These are phyloP conservation scores for Notarius lentiginosus DNA, from an alignment of 2,113 vertebrate species.

Conservation along the genomic window DNA sequence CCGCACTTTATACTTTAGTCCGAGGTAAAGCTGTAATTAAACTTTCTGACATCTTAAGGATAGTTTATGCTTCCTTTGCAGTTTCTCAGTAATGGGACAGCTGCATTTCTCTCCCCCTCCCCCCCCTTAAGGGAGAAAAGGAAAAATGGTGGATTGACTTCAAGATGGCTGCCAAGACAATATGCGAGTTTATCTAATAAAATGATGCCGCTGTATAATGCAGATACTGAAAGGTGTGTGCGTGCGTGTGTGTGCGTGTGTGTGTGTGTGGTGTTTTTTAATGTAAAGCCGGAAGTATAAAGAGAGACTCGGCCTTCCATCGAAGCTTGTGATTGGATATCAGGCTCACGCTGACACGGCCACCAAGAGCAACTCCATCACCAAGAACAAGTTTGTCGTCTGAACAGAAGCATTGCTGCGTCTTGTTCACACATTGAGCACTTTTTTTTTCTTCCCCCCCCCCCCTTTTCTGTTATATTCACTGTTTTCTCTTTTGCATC, in stretches of 20 bases:
- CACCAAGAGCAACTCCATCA: slow-evolving; percentile 79
- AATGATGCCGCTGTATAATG: neutral
- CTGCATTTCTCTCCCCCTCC: neutral
- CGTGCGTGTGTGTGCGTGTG: no score
- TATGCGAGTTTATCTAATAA: neutral
- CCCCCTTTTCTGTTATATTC: neutral
- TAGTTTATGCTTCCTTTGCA: neutral
- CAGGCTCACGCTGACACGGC: slow-evolving; percentile 81
- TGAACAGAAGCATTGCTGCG: slow-evolving; percentile 56
- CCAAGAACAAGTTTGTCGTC: slow-evolving; percentile 83
- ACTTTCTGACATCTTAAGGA: neutral
- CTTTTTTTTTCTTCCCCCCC: neutral
- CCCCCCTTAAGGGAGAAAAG: no score
- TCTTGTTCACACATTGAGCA: neutral
- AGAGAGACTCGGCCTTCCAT: slow-evolving; percentile 75
- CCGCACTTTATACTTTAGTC: neutral
- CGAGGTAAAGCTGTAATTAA: neutral
- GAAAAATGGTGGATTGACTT: neutral
- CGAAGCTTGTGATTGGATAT: slow-evolving; percentile 81
- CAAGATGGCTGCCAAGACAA: neutral
- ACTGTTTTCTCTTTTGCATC: neutral
- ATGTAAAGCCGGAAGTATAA: slow-evolving; percentile 77
- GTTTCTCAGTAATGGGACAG: neutral
- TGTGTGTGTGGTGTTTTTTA: neutral
- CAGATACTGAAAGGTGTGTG: neutral